Base-by-base conservation (phyloP, 2,888 invertebrate species). In the Cenopis cana region DNA sequence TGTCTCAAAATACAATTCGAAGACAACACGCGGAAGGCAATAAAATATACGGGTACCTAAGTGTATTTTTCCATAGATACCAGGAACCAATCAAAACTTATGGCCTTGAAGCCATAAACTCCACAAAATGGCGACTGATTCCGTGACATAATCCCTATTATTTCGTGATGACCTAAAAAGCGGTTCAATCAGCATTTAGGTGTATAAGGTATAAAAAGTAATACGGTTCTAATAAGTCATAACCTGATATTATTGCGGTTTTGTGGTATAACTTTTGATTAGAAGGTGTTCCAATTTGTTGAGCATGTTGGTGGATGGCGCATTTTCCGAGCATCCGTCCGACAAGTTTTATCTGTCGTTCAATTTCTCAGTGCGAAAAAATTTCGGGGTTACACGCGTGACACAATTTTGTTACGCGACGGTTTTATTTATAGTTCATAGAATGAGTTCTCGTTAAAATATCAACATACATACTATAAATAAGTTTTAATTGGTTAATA, bases 31-130 rank as follows among this genome's bases (percentile, higher is more conserved):
- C 46, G 33, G 46, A 62, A 62, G 62, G 61, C 33, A 66, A 66
- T 66, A 70, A 70, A 70, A 70, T 6, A 54, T 49, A n/a, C n/a
- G n/a, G n/a, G n/a, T n/a, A n/a, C n/a, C n/a, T n/a, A 66, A 55
- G 59, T 70, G 46, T 70, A 57, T 70, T 69, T 68, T 65, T 54
- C 59, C 54, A 70, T 59, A 66, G 59, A 66, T 70, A 69, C 49
- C 57, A 65, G 59, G 70, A 54, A 60, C 70, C 70, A 66, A 70
- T 70, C 70, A 65, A 60, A 60, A 65, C 70, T 65, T 70, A 70
- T 70, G 59, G 70, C 54, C 41, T 29, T 24, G 52, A 60, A 66
- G 59, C 60, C 49, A 67, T 71, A 71, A 71, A 71, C 52, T 65
- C 1, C 50, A 18, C 2, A n/a, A 17, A 61, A 55, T 36, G 38